Evolutionary conservation across 2,888 invertebrate genomes (phyloP).

Genomic region (Spodoptera picta): DNA sequence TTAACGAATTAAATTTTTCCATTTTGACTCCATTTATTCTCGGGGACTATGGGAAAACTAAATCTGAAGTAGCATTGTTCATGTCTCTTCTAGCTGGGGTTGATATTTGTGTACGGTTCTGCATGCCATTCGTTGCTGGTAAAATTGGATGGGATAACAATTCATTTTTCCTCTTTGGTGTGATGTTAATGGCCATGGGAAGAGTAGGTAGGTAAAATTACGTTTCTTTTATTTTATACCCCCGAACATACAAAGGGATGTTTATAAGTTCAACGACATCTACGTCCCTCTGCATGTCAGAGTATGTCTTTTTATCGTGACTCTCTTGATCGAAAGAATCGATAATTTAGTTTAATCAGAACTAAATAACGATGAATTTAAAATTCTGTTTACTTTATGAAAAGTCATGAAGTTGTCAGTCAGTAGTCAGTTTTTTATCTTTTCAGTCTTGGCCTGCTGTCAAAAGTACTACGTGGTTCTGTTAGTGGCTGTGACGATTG

Average conservation of each 20-base stretch:
- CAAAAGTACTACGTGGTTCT: conserved; percentile 88
- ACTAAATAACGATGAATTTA: background rate
- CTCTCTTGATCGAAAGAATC: too few species aligned
- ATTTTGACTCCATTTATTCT: conserved; percentile 92
- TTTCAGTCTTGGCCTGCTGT: conserved; percentile 89
- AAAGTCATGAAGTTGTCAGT: too few species aligned
- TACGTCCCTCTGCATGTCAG: too few species aligned
- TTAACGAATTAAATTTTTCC: conserved; percentile 92
- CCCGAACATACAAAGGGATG: background rate
- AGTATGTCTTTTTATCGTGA: too few species aligned
- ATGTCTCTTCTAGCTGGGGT: conserved; percentile 91
- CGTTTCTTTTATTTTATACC: background rate
- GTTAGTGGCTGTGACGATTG: conserved; percentile 90
- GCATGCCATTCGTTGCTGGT: conserved; percentile 91
- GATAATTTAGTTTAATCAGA: too few species aligned
- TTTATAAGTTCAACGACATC: background rate
- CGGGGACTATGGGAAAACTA: conserved; percentile 90
- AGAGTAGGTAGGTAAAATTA: conserved; percentile 86
- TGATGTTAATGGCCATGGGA: conserved; percentile 90
- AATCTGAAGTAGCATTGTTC: conserved; percentile 90
- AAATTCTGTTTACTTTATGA: background rate
- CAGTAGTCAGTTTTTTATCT: too few species aligned
- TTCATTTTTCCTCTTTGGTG: conserved; percentile 91
- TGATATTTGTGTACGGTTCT: conserved; percentile 90
- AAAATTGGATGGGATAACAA: conserved; percentile 92